Evolutionary conservation across 2,113 vertebrate species (phyloP).

Genomic region (Nyctibius bracteatus): DNA sequence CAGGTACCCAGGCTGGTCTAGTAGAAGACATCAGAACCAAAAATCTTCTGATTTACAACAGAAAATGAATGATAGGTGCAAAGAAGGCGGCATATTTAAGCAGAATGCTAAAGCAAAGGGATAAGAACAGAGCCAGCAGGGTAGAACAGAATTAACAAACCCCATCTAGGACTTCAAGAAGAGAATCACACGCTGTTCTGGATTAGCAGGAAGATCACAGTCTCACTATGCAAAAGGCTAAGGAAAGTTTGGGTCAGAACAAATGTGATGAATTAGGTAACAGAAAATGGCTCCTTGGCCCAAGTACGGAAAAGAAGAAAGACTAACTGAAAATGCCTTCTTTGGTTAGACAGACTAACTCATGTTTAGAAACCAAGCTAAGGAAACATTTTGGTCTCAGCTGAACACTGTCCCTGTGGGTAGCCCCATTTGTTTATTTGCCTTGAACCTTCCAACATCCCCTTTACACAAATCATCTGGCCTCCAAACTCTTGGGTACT

Average conservation of each 20-base stretch:
- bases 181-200: not conserved
- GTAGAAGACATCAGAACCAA: not conserved
- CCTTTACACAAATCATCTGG: slow-evolving; percentile 24
- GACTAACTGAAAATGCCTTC: not conserved
- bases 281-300: not conserved
- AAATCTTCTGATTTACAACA: not conserved
- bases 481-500: not conserved
- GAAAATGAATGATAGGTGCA: not conserved
- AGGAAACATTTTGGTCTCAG: not conserved
- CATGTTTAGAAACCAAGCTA: not conserved
- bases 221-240: not conserved
- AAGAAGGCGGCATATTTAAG: not conserved
- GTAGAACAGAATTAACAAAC: not conserved
- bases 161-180: not conserved
- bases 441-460: slow-evolving; percentile 13
- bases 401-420: not conserved
- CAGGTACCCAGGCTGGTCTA: not conserved
- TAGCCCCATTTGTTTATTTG: slow-evolving; percentile 27
- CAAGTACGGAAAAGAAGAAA: not conserved
- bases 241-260: not conserved
- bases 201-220: not conserved
- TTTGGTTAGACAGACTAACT: not conserved
- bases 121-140: not conserved
- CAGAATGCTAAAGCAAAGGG: not conserved
- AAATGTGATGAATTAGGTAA: not conserved